Evolutionary conservation across 1,140 invertebrate species (phyloP), one percentile per base, ranked within the genome.

Genomic region (Andricus grossulariae): DNA sequence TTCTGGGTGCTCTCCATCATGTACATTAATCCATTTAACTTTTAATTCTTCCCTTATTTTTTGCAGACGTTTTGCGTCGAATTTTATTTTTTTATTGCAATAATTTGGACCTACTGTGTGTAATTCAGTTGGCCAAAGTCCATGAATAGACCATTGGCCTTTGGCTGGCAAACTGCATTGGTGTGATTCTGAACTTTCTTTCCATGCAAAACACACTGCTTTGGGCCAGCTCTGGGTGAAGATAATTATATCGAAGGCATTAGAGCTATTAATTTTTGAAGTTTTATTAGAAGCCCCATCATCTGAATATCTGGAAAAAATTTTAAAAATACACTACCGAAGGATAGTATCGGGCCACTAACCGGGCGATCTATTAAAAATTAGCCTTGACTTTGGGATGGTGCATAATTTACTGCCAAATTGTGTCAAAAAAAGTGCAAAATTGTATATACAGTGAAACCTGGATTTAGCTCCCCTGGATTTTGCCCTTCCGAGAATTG

Each of bases 211-310:
- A 86, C 96, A 97, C 12, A 94, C 93, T 0, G 95, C 96, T 32
- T 93, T 92, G 0, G 96, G 95, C 96, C 96, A 97, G 80, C 93
- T 93, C 88, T 97, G 96, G 1, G 95, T 96, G 84, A 96, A 97
- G 72, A 97, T 94, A 15, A 97, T 80, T n/a, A 95, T 87, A 86
- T 97, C 96, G 92, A 95, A 97, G 25, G 94, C 90, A n/a, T 21
- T 72, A 19, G 50, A 15, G 12, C 8, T 45, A 45, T 11, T 45
- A 7, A 1, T 45, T 45, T 45, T 7, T 10, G 39, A 45, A 45
- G 7, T 45, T 8, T 45, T 11, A 45, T 45, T 45, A 32, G 5
- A 32, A 32, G 25, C 25, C 3, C 25, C 4, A 32, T 32, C 25
- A 3, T 32, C 5, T 32, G 25, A 0, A 32, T 32, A 32, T 32